Percentiles rank a stretch among this genome's conserved stretches.
These are phyloP conservation scores for Anguilla rostrata DNA, from an alignment of 2,113 vertebrate genomes.

Conservation along the genomic window DNA sequence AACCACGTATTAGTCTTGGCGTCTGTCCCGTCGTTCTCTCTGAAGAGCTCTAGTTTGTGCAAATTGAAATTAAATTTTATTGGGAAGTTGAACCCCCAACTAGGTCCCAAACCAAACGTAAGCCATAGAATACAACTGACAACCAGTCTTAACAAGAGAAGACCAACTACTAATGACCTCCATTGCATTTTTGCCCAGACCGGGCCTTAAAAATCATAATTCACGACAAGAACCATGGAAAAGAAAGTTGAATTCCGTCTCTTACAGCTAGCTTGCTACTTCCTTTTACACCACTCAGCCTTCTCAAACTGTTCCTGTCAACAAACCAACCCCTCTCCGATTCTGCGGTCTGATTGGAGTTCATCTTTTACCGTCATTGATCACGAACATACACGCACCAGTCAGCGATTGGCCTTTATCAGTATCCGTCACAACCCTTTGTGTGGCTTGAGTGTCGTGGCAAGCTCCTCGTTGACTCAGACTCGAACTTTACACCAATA, in stretches of 20 bases:
- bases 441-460: slow-evolving; percentile 45
- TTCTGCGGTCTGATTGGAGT: slow-evolving; percentile 53
- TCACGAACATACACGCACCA: rapidly evolving
- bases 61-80: slow-evolving; percentile 65
- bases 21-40: slow-evolving; percentile 42
- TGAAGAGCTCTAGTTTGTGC: slow-evolving; percentile 65
- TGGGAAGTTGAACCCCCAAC: slow-evolving; percentile 77
- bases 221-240: slow-evolving; percentile 46
- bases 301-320: slow-evolving; percentile 67
- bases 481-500: slow-evolving; percentile 52
- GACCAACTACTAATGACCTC: slow-evolving; percentile 87
- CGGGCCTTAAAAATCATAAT: slow-evolving; percentile 69
- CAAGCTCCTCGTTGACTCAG: slow-evolving; percentile 43
- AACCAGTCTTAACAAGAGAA: slow-evolving; percentile 81
- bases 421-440: slow-evolving; percentile 36
- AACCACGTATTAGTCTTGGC: slow-evolving; percentile 55
- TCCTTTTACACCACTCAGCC: slow-evolving; percentile 19
- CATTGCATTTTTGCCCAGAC: slow-evolving; percentile 87
- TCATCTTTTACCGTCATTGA: background rate
- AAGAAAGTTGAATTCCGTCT: slow-evolving; percentile 1
- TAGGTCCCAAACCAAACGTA: slow-evolving; percentile 77
- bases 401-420: slow-evolving; percentile 42
- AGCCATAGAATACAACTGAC: slow-evolving; percentile 80
- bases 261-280: background rate
- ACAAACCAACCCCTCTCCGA: slow-evolving; percentile 56